Evolutionary conservation across 2,113 vertebrate genomes (phyloP).

Genomic region (Sigmodon hispidus): DNA sequence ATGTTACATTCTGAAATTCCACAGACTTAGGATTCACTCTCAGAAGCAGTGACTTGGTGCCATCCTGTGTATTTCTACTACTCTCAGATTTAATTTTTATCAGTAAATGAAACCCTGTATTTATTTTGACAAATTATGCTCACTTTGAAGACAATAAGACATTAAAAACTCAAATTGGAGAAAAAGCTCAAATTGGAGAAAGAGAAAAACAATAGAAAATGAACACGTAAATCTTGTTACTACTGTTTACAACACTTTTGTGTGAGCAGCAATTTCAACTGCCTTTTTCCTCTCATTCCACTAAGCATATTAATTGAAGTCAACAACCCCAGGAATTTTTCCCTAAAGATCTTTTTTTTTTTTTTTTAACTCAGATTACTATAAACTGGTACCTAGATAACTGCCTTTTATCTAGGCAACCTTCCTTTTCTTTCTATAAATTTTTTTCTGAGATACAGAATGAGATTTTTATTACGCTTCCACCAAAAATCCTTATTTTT

Average conservation of each 20-base stretch:
- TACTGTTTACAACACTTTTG: neutral
- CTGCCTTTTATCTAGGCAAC: neutral
- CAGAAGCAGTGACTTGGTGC: neutral
- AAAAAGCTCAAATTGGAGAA: too few species aligned
- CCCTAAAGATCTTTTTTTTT: neutral
- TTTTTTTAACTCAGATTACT: neutral
- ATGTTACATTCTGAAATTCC: neutral
- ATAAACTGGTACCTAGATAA: neutral
- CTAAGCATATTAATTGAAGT: neutral
- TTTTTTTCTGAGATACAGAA: neutral
- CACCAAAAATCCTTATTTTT: neutral
- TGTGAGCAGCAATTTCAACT: neutral
- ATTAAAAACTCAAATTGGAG: constrained; percentile 7
- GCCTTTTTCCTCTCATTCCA: neutral
- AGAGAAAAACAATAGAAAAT: neutral
- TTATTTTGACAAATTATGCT: neutral
- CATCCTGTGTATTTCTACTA: neutral
- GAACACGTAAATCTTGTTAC: neutral
- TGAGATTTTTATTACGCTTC: neutral
- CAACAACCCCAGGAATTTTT: neutral
- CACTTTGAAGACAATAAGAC: neutral
- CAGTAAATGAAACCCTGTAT: neutral
- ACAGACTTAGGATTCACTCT: neutral
- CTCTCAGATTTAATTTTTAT: neutral
- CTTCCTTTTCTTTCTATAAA: neutral